phyloP scores from a whole-genome alignment of 2,888 invertebrate genomes.

The Lycocerus yunnanus region DNA sequence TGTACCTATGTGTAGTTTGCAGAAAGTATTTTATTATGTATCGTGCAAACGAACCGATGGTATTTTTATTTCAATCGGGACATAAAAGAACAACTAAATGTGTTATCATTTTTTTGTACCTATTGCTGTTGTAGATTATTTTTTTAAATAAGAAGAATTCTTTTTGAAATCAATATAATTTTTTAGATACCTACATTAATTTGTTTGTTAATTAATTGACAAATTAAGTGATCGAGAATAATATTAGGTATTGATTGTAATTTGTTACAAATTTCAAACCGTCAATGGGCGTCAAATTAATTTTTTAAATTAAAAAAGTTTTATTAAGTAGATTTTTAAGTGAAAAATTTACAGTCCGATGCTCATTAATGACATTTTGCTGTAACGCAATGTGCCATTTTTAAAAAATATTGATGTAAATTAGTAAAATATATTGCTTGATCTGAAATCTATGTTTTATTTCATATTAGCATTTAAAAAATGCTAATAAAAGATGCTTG shows the following conservation, averaged over 20 bases:
- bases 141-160: slow-evolving; percentile 6
- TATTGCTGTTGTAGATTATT: slow-evolving; percentile 20
- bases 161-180: neutral
- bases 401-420: slow-evolving; percentile 37
- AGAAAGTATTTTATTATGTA: slow-evolving; percentile 13
- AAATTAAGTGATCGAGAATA: slow-evolving; percentile 28
- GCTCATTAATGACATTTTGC: slow-evolving; percentile 48
- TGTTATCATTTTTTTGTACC: slow-evolving; percentile 8
- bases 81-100: slow-evolving; percentile 6
- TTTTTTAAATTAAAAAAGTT: slow-evolving; percentile 31
- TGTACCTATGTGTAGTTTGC: slow-evolving; percentile 9
- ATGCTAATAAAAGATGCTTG: neutral
- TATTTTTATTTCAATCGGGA: neutral
- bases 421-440: slow-evolving; percentile 9
- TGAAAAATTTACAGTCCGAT: slow-evolving; percentile 34
- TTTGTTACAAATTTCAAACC: neutral
- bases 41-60: neutral
- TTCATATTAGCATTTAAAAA: neutral
- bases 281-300: slow-evolving; percentile 23
- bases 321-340: slow-evolving; percentile 9
- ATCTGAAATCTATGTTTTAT: neutral
- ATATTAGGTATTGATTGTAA: neutral
- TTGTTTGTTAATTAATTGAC: slow-evolving; percentile 33
- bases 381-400: slow-evolving; percentile 50
- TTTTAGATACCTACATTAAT: neutral